Percentiles rank a stretch among this genome's conserved stretches.
Conservation (phyloP, 2,113 vertebrate species). For the Melanostigma gelatinosum region DNA sequence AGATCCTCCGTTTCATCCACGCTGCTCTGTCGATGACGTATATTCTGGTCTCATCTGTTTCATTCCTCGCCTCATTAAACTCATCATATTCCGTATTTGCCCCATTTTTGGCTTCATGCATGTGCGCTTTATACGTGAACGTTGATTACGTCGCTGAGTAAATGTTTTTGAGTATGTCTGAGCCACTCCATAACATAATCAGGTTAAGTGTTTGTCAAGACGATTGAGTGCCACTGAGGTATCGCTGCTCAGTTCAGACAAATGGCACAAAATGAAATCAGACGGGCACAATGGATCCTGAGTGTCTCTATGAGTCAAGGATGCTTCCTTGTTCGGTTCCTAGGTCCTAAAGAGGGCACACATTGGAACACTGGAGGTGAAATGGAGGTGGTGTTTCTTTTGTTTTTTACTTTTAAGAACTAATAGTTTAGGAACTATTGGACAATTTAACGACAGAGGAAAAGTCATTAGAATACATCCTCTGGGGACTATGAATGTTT, state of each 20-base stretch:
- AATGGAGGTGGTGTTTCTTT: neutral
- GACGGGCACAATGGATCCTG: neutral
- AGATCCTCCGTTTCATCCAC: constrained; percentile 18
- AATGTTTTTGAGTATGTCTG: neutral
- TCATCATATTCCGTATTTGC: neutral
- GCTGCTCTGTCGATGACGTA: neutral
- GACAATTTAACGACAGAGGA: too few relatives aligned
- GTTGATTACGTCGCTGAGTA: neutral
- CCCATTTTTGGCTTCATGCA: too few relatives aligned
- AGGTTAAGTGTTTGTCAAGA: neutral
- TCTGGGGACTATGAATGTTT: neutral
- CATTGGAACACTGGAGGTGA: neutral
- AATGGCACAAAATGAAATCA: neutral
- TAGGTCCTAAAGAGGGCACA: neutral
- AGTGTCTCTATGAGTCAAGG: neutral
- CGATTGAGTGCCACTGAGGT: neutral
- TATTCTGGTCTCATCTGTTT: neutral
- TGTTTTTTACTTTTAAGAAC: neutral
- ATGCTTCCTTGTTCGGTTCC: neutral
- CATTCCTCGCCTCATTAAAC: neutral
- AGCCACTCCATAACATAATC: neutral
- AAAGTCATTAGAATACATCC: neutral
- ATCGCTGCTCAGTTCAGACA: neutral
- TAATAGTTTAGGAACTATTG: too few relatives aligned
- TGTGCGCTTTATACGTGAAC: neutral